Conservation (phyloP, 2,797 vertebrate species). For the Acanthurus tractus region DNA sequence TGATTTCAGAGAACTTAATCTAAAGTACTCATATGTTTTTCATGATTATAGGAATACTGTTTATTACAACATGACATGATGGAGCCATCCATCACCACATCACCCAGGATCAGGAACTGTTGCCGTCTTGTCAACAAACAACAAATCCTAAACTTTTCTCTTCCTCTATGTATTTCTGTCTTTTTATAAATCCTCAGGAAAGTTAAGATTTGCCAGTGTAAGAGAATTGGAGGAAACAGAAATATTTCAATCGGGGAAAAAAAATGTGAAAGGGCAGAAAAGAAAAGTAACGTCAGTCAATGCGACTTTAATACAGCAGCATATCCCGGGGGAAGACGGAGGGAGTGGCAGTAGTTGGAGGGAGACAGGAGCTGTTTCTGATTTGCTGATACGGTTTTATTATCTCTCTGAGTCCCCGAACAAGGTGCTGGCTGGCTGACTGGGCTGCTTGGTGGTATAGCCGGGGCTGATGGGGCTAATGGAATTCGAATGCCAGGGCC, state of each 20-base stretch:
- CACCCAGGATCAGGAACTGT: neutral
- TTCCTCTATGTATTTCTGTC: neutral
- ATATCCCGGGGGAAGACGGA: constrained; percentile 54
- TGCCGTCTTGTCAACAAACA: neutral
- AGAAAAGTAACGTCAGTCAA: constrained; percentile 74
- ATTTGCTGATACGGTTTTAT: constrained; percentile 85
- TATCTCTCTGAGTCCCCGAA: constrained; percentile 79
- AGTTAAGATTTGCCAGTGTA: neutral
- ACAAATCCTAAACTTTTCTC: constrained; percentile 27
- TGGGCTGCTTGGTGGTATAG: constrained; percentile 50
- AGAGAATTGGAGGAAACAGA: constrained; percentile 30
- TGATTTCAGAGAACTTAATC: neutral
- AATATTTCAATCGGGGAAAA: constrained; percentile 69
- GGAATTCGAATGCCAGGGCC: constrained; percentile 80
- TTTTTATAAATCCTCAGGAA: neutral
- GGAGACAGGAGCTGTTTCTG: constrained; percentile 67
- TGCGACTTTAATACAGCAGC: constrained; percentile 69
- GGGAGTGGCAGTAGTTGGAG: constrained; percentile 31
- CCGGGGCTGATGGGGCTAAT: constrained; percentile 79
- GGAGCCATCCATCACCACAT: neutral
- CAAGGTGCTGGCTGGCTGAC: constrained; percentile 76
- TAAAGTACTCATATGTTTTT: neutral
- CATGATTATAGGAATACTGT: constrained; percentile 7
- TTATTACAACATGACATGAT: constrained; percentile 6
- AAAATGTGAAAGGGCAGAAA: constrained; percentile 66